Base-by-base conservation (phyloP, 2,113 vertebrate species). In the Macquaria ambigua region DNA sequence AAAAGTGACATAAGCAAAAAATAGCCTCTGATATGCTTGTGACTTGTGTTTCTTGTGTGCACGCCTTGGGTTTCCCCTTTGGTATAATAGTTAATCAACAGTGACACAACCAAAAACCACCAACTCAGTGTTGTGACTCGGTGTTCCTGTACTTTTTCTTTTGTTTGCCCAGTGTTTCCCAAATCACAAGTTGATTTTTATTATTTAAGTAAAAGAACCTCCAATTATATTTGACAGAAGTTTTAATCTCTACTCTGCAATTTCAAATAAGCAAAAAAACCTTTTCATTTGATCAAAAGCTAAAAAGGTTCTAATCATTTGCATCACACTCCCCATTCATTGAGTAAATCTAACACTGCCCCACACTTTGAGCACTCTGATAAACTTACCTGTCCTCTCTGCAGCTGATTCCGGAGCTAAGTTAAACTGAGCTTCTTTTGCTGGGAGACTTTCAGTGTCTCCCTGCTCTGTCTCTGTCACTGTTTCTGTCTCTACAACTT, bases 381-480 rank as follows among this genome's bases (percentile, higher is more conserved):
- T 15, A 21, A 58, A 80, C 77, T 23, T 87, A 64, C 15, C 62
- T 41, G 3, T 11, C 87, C 74, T 93, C 93, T 87, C 59, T 64
- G 63, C 25, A 53, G 64, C 73, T 76, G 77, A 59, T 69, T 64
- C 75, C 52, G 28, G 14, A 67, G 61, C 53, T 14, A 4, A 23
- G 62, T 41, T 20, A 1, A 34, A 14, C 16, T 14, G 23, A 50
- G 63, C 46, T 43, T 56, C 48, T 67, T 46, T n/a, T 66, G 67
- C 69, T 48, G 50, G 52, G 63, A 69, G 3, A 59, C 31, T 10
- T 10, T 61, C 50, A 58, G 66, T 6, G 55, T 34, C 16, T 75
- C 74, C 34, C 56, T 53, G 61, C 46, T 71, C 48, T 5, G 52
- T 83, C 56, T 46, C 25, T 34, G 37, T 67, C 46, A 34, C 58